These are phyloP conservation scores for Sphaerodactylus townsendi DNA, from an alignment of 2,113 vertebrate genomes.

Conservation along the genomic window DNA sequence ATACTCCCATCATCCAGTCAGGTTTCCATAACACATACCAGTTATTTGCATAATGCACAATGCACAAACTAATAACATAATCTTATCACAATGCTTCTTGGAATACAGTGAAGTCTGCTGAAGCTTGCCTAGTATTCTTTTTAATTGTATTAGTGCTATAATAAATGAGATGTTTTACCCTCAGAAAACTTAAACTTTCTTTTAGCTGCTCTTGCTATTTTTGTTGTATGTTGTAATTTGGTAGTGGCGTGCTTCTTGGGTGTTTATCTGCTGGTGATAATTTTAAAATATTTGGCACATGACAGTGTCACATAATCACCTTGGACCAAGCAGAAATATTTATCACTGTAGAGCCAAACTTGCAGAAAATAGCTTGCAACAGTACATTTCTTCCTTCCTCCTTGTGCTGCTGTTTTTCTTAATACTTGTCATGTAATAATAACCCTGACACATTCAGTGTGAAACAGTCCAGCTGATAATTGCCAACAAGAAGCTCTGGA, in stretches of 20 bases:
- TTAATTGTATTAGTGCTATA: background rate
- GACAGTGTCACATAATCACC: background rate
- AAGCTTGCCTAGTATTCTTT: background rate
- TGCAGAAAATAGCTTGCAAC: background rate
- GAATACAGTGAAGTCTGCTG: background rate
- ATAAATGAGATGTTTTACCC: background rate
- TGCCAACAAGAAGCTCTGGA: background rate
- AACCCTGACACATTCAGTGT: background rate
- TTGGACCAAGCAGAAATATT: fast-evolving
- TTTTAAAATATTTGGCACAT: background rate
- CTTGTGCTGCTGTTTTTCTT: slow-evolving; percentile 10
- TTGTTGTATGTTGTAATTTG: background rate
- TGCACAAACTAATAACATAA: background rate
- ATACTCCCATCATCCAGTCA: too few species aligned
- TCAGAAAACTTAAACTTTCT: background rate
- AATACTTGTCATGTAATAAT: slow-evolving; percentile 1
- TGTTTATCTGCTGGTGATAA: background rate
- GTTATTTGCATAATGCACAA: background rate
- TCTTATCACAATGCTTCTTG: background rate
- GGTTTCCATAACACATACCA: too few species aligned
- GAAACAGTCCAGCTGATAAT: background rate
- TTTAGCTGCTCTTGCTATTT: slow-evolving; percentile 8
- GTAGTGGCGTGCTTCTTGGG: background rate
- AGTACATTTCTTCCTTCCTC: background rate
- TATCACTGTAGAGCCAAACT: slow-evolving; percentile 1